Evolutionary conservation across 2,113 vertebrate genomes (phyloP), one percentile per base, ranked within the genome.

Genomic region (Vidua macroura): DNA sequence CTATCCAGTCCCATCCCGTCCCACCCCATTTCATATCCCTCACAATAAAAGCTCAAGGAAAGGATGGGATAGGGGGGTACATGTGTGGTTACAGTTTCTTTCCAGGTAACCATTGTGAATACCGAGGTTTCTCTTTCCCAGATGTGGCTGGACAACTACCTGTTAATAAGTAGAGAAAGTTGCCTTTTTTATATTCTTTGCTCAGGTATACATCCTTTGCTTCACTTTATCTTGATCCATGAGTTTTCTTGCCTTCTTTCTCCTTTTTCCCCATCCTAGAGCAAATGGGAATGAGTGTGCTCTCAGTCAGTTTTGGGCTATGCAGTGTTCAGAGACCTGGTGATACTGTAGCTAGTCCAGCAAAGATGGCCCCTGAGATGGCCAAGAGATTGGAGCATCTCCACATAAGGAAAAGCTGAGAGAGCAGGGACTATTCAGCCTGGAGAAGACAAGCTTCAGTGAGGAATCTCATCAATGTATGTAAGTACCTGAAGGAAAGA

Each of bases 21-120:
- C 44, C 24, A 35, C 41, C 51, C 67, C 46, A 46, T 37, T n/a
- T 27, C 28, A n/a, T 37, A 2, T 21, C 10, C 11, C 30, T 30
- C 51, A 31, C 30, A 63, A 53, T 25, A 49, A 86, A 68, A 64
- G 27, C 7, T 68, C 17, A 43, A 68, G 44, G 17, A 84, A 48
- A 35, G 8, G 27, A 27, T 0, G 1, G 22, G n/a, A 58, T 24
- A 30, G 6, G 1, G 10, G 2, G 4, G 2, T 59, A 28, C 11
- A 13, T 9, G 6, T 49, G 11, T 62, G 16, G 22, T 53, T 64
- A 16, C 10, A 8, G 17, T 48, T 92, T 49, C 31, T 68, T 92
- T 58, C 31, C 35, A 56, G 17, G 27, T 8, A 63, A n/a, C 8
- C 1, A 2, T 5, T 48, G 6, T 8, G 2, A n/a, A 53, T 48